phyloP scores from a whole-genome alignment of 2,888 invertebrate species.

The Dolichomitus sp. region DNA sequence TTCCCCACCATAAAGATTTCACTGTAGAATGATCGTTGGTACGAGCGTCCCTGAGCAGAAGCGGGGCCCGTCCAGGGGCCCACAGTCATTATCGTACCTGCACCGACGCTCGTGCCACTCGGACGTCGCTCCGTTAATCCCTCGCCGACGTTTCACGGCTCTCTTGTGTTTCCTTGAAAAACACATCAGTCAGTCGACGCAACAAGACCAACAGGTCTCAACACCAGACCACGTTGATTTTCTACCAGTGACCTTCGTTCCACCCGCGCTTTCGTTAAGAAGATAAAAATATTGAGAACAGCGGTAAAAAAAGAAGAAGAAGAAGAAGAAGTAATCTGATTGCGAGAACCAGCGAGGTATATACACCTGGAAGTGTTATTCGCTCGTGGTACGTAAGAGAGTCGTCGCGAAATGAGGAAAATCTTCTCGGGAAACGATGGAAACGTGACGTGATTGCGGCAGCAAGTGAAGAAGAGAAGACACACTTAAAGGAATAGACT shows the following conservation, averaged over 20 bases:
- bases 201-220: background rate
- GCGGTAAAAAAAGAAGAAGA: background rate
- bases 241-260: constrained; percentile 25
- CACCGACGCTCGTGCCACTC: constrained; percentile 47
- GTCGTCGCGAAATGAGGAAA: constrained; percentile 66
- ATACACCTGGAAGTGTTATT: background rate
- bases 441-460: constrained; percentile 70
- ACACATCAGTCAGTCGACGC: constrained; percentile 11
- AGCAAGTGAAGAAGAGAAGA: constrained; percentile 36
- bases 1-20: constrained; percentile 50
- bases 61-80: constrained; percentile 61
- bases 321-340: constrained; percentile 1
- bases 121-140: constrained; percentile 50
- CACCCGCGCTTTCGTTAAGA: constrained; percentile 2
- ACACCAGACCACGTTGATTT: constrained; percentile 11
- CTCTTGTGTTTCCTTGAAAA: constrained; percentile 12
- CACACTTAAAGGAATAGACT: constrained; percentile 20
- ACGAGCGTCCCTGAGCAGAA: constrained; percentile 57
- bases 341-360: constrained; percentile 4
- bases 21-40: constrained; percentile 30
- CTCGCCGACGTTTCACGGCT: constrained; percentile 38
- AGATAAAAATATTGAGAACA: background rate
- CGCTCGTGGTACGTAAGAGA: constrained; percentile 24
- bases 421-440: constrained; percentile 64
- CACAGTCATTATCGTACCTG: constrained; percentile 67